Evolutionary conservation across 1,140 invertebrate genomes (phyloP).

Genomic region (Phthorimaea operculella): DNA sequence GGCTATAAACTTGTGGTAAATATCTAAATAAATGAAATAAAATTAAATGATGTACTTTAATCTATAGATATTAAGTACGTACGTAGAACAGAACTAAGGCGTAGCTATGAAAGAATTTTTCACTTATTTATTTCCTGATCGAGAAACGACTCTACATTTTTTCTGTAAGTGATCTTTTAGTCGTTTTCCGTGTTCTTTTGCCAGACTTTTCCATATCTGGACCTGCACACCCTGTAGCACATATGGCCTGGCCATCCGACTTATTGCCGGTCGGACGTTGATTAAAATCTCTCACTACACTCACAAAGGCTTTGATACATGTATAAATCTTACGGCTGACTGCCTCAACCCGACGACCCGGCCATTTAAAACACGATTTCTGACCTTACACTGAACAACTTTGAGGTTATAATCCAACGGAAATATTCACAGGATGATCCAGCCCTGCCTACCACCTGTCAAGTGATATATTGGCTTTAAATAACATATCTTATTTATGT

Average conservation of each 20-base stretch:
- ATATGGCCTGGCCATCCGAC: constrained; percentile 12
- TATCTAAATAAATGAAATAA: no score
- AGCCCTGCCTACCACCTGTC: constrained; percentile 61
- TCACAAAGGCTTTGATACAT: constrained; percentile 63
- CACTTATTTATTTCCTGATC: no score
- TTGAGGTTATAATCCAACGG: constrained; percentile 28
- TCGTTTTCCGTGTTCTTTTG: no score
- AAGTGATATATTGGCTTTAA: constrained; percentile 66
- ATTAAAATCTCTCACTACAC: constrained; percentile 64
- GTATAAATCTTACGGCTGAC: constrained; percentile 60
- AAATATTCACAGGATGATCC: constrained; percentile 1
- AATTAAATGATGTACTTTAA: no score
- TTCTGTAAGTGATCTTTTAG: no score
- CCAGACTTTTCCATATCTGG: no score
- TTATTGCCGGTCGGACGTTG: constrained; percentile 49
- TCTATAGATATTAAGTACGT: no score
- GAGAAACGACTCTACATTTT: no score
- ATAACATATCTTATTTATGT: constrained; percentile 69
- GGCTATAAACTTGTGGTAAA: no score
- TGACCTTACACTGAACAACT: constrained; percentile 16
- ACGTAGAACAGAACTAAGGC: no score
- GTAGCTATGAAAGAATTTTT: no score
- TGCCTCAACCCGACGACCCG: constrained; percentile 30
- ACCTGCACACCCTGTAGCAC: background rate
- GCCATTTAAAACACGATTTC: constrained; percentile 16